phyloP scores from a whole-genome alignment of 2,113 vertebrate species.

The Centrocercus urophasianus region DNA sequence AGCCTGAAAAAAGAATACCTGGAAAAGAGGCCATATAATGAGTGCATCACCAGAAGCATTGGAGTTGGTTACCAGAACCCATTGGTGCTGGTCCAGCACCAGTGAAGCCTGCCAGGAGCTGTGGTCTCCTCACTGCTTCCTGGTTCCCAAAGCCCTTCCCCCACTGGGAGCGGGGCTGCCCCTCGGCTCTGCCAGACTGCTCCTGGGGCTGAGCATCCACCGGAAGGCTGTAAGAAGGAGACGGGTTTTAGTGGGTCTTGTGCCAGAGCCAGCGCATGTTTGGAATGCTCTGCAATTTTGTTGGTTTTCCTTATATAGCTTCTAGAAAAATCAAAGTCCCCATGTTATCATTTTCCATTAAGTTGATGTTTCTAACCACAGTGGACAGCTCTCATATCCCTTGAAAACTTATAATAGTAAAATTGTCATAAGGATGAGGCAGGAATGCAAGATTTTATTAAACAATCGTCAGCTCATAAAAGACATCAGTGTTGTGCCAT shows the following conservation, averaged over 20 bases:
- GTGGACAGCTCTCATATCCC: slow-evolving; percentile 73
- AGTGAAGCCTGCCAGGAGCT: slow-evolving; percentile 82
- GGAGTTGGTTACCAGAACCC: slow-evolving; percentile 69
- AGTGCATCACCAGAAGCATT: background rate
- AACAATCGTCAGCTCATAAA: slow-evolving; percentile 69
- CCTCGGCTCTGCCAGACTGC: slow-evolving; percentile 51
- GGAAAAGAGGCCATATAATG: background rate
- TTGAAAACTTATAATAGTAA: slow-evolving; percentile 74
- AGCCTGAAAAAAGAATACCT: slow-evolving; percentile 18
- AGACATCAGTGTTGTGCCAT: slow-evolving; percentile 66
- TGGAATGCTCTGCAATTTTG: background rate
- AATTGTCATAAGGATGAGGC: slow-evolving; percentile 73
- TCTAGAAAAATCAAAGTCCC: slow-evolving; percentile 57
- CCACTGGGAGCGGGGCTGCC: slow-evolving; percentile 31
- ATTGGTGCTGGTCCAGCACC: slow-evolving; percentile 75
- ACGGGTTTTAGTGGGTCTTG: background rate
- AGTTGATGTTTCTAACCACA: slow-evolving; percentile 70
- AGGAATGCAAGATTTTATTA: slow-evolving; percentile 74
- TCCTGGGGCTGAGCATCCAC: background rate
- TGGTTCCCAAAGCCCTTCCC: slow-evolving; percentile 73
- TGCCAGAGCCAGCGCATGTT: background rate
- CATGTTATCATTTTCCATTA: slow-evolving; percentile 71
- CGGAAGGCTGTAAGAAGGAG: slow-evolving; percentile 5
- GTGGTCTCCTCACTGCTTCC: slow-evolving; percentile 65
- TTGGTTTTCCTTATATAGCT: slow-evolving; percentile 31